A percentile compares a stretch with the other conserved stretches of the same genome.
Evolutionary conservation across 2,888 invertebrate species (phyloP).

Genomic region (Meiosimyza decipiens): DNA sequence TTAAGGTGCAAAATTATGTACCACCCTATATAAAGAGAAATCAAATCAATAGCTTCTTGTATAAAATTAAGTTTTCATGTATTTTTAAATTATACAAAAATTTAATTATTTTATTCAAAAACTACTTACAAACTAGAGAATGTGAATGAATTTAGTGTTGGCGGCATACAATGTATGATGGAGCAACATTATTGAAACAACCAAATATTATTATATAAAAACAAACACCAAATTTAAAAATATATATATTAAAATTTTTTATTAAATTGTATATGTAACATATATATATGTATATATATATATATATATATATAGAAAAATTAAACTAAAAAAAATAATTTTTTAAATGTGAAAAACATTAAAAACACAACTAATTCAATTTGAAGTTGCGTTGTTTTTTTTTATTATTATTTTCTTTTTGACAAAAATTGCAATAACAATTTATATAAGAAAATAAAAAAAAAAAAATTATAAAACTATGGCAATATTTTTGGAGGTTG

Average conservation of each 20-base stretch:
- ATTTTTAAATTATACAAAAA: too few species aligned
- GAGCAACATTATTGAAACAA: slow-evolving; percentile 7
- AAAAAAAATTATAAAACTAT: slow-evolving; percentile 48
- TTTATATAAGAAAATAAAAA: slow-evolving; percentile 40
- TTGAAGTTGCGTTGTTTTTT: slow-evolving; percentile 32
- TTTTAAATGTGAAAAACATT: slow-evolving; percentile 37
- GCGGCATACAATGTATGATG: slow-evolving; percentile 3
- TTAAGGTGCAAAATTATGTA: too few species aligned
- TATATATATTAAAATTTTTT: slow-evolving; percentile 34
- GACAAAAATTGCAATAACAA: slow-evolving; percentile 37
- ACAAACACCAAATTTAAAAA: slow-evolving; percentile 38
- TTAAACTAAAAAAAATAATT: slow-evolving; percentile 12
- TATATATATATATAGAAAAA: slow-evolving; percentile 21
- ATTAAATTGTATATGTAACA: slow-evolving; percentile 14
- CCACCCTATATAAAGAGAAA: too few species aligned
- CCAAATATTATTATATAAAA: slow-evolving; percentile 17
- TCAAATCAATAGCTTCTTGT: too few species aligned
- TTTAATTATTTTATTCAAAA: too few species aligned
- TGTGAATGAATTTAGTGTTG: too few species aligned
- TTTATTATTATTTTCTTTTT: slow-evolving; percentile 35
- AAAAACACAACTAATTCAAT: slow-evolving; percentile 39
- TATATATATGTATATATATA: too few species aligned
- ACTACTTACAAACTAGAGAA: too few species aligned
- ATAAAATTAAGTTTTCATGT: too few species aligned
- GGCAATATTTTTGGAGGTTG: slow-evolving; percentile 60